Base-by-base conservation (phyloP, 2,113 vertebrate genomes). In the Bubo bubo region DNA sequence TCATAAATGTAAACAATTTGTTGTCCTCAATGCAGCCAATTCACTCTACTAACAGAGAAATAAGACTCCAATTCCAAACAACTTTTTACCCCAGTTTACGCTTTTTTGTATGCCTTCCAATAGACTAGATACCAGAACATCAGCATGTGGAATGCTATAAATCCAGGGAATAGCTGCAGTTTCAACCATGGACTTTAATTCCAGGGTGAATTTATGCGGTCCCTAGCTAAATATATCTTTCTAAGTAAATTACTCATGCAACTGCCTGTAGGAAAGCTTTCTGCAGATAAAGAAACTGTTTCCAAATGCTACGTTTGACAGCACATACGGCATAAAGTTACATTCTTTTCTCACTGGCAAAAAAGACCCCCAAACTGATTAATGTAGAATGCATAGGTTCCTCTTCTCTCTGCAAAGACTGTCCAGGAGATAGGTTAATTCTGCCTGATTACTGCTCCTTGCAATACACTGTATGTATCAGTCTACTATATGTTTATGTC, bases 161-260 rank as follows among this genome's bases (percentile, higher is more conserved):
- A 90, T 92, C 91, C 26, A 53, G 55, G 92, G 88, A 96, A 93
- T 27, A 88, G 88, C 81, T 93, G 93, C 95, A 86, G 94, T 92
- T 95, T 83, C 95, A 92, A 93, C 92, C 86, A 88, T 58, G 91
- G 95, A 95, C 96, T 97, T 97, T 96, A 98, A 98, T 98, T 96
- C 98, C 97, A 97, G 97, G 86, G 86, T 86, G 77, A 76, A 64
- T 95, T 96, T 88, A 95, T 97, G 86, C 93, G 82, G 95, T 97
- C 86, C 95, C 86, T 88, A 43, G 95, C 97, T 98, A 96, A 95
- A 97, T 96, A 97, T 97, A 98, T 97, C 97, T 93, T 88, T 91
- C 96, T 98, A 96, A 98, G 97, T 97, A 98, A 97, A 98, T 97
- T 94, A 93, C 93, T 96, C 95, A 91, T 79, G 94, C 96, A 83